Conservation (phyloP, 2,888 invertebrate genomes). For the Zaprionus lineosus region DNA sequence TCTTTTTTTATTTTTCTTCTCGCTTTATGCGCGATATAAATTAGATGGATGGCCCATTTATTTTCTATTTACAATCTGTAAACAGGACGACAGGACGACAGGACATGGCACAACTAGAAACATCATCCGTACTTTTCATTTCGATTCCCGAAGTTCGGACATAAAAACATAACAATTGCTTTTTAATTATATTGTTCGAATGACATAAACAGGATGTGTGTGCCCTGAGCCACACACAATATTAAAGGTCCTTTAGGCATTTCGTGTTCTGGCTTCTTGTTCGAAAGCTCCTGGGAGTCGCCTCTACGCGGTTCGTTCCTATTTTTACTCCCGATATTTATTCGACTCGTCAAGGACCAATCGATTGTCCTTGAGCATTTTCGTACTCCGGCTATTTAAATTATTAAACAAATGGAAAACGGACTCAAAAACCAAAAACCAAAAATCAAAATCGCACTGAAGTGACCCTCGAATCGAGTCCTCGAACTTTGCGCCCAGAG, state of each 20-base stretch:
- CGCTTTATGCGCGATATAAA: conserved; percentile 43
- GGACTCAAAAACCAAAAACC: conserved; percentile 5
- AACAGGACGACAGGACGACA: conserved; percentile 36
- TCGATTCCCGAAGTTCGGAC: no score
- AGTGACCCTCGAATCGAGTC: conserved; percentile 11
- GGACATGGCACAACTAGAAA: neutral
- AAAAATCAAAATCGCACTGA: no score
- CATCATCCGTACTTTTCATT: no score
- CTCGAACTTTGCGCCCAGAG: conserved; percentile 10
- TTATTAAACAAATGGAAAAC: conserved; percentile 40
- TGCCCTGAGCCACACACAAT: no score
- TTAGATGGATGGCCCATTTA: conserved; percentile 49
- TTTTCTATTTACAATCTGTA: conserved; percentile 54
- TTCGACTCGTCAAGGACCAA: conserved; percentile 4
- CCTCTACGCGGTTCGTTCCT: no score
- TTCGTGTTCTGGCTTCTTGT: no score
- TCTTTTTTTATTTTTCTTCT: neutral
- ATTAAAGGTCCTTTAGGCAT: no score
- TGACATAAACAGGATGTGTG: no score
- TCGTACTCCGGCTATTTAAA: conserved; percentile 37
- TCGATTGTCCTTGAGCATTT: conserved; percentile 53
- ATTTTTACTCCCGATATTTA: no score
- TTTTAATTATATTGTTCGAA: no score
- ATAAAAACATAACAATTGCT: no score
- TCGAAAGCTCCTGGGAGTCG: no score